Evolutionary conservation across 2,113 vertebrate species (phyloP).

Genomic region (Eretmochelys imbricata): DNA sequence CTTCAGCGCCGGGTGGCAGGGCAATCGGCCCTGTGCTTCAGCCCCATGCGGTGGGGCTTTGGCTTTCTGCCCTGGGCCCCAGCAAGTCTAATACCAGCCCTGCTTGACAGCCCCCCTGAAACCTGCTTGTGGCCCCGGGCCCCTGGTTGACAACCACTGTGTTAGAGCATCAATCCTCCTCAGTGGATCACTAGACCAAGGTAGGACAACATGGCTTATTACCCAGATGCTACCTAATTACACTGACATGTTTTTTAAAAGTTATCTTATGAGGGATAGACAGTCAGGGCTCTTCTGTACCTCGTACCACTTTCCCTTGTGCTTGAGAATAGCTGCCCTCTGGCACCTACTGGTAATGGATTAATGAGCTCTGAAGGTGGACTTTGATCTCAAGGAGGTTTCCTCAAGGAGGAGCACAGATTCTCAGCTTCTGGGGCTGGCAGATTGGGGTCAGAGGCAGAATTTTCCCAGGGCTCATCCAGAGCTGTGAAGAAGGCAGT

Average conservation of each 20-base stretch:
- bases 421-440: slow-evolving; percentile 2
- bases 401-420: background rate
- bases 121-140: no score
- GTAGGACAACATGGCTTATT: slow-evolving; percentile 5
- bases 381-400: background rate
- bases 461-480: background rate
- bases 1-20: no score
- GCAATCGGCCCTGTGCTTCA: no score
- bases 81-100: no score
- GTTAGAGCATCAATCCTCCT: slow-evolving; percentile 17
- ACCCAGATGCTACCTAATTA: slow-evolving; percentile 46
- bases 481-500: background rate
- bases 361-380: slow-evolving; percentile 46
- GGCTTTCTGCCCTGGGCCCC: no score
- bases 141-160: background rate
- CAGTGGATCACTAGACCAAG: slow-evolving; percentile 16
- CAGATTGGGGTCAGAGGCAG: background rate
- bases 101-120: no score
- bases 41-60: no score
- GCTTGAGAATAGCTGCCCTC: background rate
- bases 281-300: slow-evolving; percentile 19
- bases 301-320: background rate
- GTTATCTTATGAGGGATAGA: background rate
- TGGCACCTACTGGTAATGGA: slow-evolving; percentile 19
- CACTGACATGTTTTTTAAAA: background rate